Base-by-base conservation (phyloP, 2,888 invertebrate species). In the Acleris emargana region DNA sequence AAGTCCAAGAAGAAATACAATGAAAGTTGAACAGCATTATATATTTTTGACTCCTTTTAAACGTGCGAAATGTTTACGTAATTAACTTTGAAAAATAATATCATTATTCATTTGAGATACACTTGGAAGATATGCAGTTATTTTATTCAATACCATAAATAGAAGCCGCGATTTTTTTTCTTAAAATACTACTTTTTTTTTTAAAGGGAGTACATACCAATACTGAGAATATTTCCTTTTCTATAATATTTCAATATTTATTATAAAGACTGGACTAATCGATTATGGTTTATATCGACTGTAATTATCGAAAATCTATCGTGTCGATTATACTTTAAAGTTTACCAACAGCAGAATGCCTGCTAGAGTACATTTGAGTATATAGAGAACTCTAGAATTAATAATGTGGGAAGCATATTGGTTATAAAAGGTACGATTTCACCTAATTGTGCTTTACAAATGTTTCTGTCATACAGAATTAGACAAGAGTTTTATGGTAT, bases 391-490 rank as follows among this genome's bases (percentile, higher is more conserved):
- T 32, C n/a, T 20, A 52, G 43, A 18, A n/a, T 47, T 62, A 49
- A 53, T 67, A 11, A 32, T 55, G 52, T 62, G 52, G 61, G 55
- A 69, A 69, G 69, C 69, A 62, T 62, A 38, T 45, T 43, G 62
- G 25, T 49, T 62, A 32, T 52, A 52, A 66, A 49, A 45, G 22
- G 66, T 57, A 13, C 38, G 28, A 63, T 13, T 53, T 69, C 52
- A 58, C 42, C 66, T 71, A 63, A 38, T 67, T 69, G 69, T 69
- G 70, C 64, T 62, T 28, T 20, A 5, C 16, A 38, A 7, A 1
- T 16, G 17, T 18, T 47, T 43, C 32, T 22, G 45, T 9, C 13
- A 22, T 52, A 38, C 47, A 55, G 32, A 61, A 20, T 20, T 22
- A 16, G 16, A 7, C 2, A 32, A 7, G 25, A 28, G 3, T 28